phyloP scores from a whole-genome alignment of 2,888 invertebrate species.

The Carabus problematicus region DNA sequence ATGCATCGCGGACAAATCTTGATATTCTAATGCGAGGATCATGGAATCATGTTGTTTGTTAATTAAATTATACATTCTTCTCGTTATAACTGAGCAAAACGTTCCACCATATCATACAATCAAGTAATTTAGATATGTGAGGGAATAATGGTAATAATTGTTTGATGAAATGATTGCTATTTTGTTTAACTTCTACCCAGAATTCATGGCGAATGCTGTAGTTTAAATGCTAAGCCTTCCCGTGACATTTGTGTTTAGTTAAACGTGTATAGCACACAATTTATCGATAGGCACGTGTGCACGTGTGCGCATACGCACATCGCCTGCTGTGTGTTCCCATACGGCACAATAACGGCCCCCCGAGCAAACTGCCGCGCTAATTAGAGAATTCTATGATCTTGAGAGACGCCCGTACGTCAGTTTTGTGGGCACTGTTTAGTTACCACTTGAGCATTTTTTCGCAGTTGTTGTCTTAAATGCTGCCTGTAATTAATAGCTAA shows the following conservation, averaged over 20 bases:
- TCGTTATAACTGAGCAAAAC: too few species aligned
- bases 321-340: slow-evolving; percentile 10
- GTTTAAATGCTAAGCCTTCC: too few species aligned
- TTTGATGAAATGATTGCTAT: too few species aligned
- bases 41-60: slow-evolving; percentile 2
- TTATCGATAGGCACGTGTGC: not conserved
- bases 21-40: slow-evolving; percentile 14
- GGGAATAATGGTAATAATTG: too few species aligned
- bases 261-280: too few species aligned
- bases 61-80: slow-evolving; percentile 3
- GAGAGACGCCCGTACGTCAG: slow-evolving; percentile 14
- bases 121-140: too few species aligned
- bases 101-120: too few species aligned
- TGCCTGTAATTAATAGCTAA: slow-evolving; percentile 11
- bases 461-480: not conserved
- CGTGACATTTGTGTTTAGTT: too few species aligned
- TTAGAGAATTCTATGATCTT: slow-evolving; percentile 36
- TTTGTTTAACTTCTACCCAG: too few species aligned
- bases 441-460: not conserved
- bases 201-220: too few species aligned
- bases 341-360: not conserved
- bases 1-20: slow-evolving; percentile 9
- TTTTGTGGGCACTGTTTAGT: slow-evolving; percentile 7
- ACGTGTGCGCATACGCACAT: not conserved
- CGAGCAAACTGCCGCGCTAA: slow-evolving; percentile 27